These are phyloP conservation scores for Myzus persicae DNA, from an alignment of 1,140 invertebrate genomes.

Conservation along the genomic window DNA sequence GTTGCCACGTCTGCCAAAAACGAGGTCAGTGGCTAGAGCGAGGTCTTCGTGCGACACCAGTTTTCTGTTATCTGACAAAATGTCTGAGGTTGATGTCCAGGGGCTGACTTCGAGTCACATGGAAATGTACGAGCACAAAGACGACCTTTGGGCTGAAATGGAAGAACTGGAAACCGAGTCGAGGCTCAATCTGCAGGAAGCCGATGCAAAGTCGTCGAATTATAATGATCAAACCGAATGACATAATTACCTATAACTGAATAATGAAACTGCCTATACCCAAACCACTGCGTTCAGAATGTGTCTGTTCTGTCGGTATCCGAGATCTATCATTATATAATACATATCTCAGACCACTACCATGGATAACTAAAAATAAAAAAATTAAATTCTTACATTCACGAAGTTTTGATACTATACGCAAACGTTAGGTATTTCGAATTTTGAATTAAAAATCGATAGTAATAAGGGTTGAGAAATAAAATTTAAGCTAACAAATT, in stretches of 20 bases:
- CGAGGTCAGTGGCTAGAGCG: neutral
- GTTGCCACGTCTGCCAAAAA: neutral
- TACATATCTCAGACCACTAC: too few species aligned
- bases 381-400: neutral
- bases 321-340: too few species aligned
- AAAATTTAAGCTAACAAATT: too few species aligned
- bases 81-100: neutral
- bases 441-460: neutral
- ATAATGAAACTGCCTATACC: neutral
- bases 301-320: neutral
- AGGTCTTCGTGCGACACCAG: neutral
- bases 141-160: neutral
- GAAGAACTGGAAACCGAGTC: neutral
- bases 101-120: too few species aligned
- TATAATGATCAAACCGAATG: neutral
- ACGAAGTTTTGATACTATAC: too few species aligned
- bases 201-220: neutral
- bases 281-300: neutral
- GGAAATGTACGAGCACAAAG: neutral
- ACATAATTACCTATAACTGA: neutral
- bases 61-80: neutral
- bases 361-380: neutral
- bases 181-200: neutral
- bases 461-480: too few species aligned
- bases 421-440: neutral